A percentile compares a stretch with the other conserved stretches of the same genome.
Evolutionary conservation across 2,797 vertebrate genomes (phyloP).

Genomic region (Heteromormyrus szaboi): DNA sequence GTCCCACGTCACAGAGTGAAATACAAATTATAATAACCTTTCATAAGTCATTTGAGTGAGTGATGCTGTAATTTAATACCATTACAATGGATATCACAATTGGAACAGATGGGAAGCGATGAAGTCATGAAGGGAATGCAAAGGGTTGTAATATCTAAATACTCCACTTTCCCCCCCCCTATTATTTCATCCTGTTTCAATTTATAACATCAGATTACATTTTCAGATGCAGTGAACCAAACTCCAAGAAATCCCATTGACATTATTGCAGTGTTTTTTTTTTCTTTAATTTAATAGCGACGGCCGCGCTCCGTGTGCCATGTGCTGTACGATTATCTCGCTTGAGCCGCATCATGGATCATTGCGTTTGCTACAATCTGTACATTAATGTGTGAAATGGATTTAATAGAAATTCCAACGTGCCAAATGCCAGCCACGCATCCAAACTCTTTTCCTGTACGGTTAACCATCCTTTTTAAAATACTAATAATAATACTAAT

Average conservation of each 20-base stretch:
- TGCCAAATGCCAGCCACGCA: not conserved
- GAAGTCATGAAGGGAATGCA: not conserved
- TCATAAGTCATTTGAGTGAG: conserved; percentile 13
- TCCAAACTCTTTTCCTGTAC: not conserved
- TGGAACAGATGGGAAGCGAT: not conserved
- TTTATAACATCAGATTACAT: not conserved
- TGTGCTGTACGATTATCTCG: not conserved
- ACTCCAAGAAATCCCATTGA: not conserved
- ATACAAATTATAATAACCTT: conserved; percentile 20
- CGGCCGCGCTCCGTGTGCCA: not conserved
- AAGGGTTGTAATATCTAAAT: conserved; percentile 13
- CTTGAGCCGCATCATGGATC: not conserved
- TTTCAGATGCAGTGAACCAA: not conserved
- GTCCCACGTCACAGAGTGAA: conserved; percentile 9
- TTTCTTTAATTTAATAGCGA: not conserved
- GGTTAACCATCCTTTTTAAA: not conserved
- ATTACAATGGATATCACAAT: not conserved
- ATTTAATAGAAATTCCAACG: not conserved
- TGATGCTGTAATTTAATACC: conserved; percentile 9
- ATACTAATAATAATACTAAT: not conserved
- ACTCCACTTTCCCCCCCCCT: not conserved
- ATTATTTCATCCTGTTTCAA: not conserved
- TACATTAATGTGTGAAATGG: not conserved
- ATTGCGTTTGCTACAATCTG: not conserved
- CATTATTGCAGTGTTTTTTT: not conserved